A percentile compares a stretch with the other conserved stretches of the same genome.
Evolutionary conservation across 2,888 invertebrate species (phyloP).

Genomic region (Pristionchus fissidentatus): DNA sequence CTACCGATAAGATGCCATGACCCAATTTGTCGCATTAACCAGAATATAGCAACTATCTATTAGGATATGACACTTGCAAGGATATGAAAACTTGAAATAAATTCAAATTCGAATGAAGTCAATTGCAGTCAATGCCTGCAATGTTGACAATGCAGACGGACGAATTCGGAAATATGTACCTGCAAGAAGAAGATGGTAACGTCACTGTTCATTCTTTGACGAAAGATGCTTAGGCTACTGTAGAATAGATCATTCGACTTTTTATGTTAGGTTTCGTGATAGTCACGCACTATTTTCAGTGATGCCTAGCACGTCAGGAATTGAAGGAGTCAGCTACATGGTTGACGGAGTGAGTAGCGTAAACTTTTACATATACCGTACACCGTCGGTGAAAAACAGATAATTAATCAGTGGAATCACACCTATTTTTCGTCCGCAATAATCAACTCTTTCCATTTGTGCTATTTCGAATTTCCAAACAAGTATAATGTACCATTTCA

Average conservation of each 20-base stretch:
- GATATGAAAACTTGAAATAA: background rate
- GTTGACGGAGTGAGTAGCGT: background rate
- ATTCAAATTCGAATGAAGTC: background rate
- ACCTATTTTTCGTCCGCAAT: background rate
- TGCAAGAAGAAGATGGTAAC: background rate
- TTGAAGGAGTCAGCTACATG: background rate
- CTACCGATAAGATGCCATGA: no score
- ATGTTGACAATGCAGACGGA: constrained; percentile 11
- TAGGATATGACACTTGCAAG: background rate
- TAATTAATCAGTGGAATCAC: no score
- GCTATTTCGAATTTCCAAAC: no score
- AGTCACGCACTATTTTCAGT: background rate
- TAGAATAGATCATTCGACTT: background rate
- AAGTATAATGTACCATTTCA: no score
- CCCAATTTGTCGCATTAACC: background rate
- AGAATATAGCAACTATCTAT: no score
- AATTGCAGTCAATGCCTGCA: background rate
- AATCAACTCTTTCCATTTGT: background rate
- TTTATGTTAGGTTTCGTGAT: background rate
- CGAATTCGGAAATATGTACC: constrained; percentile 31
- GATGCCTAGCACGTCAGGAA: background rate
- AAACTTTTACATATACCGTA: no score
- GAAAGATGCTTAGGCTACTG: background rate
- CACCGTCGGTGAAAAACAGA: no score
- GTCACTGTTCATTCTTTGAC: background rate